These are phyloP conservation scores for Cyprinella venusta DNA, from an alignment of 2,797 vertebrate genomes.

Conservation along the genomic window DNA sequence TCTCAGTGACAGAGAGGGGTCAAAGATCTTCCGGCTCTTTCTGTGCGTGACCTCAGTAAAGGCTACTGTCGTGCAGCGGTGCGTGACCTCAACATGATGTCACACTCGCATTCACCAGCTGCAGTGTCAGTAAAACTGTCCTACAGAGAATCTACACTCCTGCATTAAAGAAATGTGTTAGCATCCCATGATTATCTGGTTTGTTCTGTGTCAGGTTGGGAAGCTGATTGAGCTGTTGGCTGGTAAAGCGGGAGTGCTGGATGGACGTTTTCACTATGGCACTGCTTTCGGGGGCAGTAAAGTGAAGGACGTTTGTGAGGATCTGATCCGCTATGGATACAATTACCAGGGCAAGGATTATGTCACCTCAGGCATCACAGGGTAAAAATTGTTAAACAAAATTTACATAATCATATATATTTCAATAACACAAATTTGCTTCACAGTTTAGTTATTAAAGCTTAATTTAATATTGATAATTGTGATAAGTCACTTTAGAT, in stretches of 20 bases:
- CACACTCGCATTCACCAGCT: slow-evolving; percentile 43
- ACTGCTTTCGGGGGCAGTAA: slow-evolving; percentile 98
- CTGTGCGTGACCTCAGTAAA: slow-evolving; percentile 44
- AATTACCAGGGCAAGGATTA: slow-evolving; percentile 99
- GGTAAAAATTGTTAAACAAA: slow-evolving; percentile 74
- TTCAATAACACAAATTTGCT: not conserved
- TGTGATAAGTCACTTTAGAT: no score
- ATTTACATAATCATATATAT: not conserved
- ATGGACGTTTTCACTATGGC: slow-evolving; percentile 95
- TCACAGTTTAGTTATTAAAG: not conserved
- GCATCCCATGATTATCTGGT: not conserved
- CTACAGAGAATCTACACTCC: not conserved
- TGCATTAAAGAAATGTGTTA: not conserved
- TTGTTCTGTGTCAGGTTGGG: slow-evolving; percentile 83
- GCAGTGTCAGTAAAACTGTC: slow-evolving; percentile 15
- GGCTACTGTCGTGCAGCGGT: slow-evolving; percentile 50
- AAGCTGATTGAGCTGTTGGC: slow-evolving; percentile 96
- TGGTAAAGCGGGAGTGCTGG: slow-evolving; percentile 93
- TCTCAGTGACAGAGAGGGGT: slow-evolving; percentile 53
- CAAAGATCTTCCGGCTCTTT: slow-evolving; percentile 57
- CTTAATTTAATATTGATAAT: not conserved
- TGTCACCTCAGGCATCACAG: slow-evolving; percentile 98
- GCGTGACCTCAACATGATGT: slow-evolving; percentile 52
- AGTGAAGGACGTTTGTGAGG: slow-evolving; percentile 98
- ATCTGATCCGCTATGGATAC: slow-evolving; percentile 95